Evolutionary conservation across 1,140 invertebrate genomes (phyloP).

Genomic region (Grapholita molesta): DNA sequence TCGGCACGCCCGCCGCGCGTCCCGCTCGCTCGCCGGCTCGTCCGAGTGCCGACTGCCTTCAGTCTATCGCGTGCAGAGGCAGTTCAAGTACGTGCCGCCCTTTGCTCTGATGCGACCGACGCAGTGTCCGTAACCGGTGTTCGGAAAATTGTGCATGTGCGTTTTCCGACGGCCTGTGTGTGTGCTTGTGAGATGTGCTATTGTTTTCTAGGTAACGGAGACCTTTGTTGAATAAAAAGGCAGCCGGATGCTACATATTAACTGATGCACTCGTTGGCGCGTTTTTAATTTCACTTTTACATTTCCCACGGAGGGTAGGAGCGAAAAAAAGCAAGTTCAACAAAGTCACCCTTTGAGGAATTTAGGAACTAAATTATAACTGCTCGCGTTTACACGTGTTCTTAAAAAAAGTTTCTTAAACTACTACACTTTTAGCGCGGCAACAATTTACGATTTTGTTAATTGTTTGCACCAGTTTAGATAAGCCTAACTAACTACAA

Average conservation of each 20-base stretch:
- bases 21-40: conserved; percentile 60
- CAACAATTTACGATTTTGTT: conserved; percentile 62
- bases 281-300: conserved; percentile 39
- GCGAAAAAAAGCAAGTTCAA: conserved; percentile 26
- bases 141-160: conserved; percentile 77
- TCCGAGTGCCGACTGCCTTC: conserved; percentile 43
- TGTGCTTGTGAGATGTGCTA: conserved; percentile 76
- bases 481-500: conserved; percentile 58
- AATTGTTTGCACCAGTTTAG: conserved; percentile 62
- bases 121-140: conserved; percentile 70
- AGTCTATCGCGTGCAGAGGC: conserved; percentile 72
- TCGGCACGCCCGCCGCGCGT: conserved; percentile 72
- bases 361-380: conserved; percentile 19
- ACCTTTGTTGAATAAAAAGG: conserved; percentile 54
- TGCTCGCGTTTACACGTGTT: conserved; percentile 24
- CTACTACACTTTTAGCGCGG: conserved; percentile 40
- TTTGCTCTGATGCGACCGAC: conserved; percentile 68
- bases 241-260: conserved; percentile 47
- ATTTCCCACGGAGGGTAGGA: conserved; percentile 30
- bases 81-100: conserved; percentile 61
- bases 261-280: conserved; percentile 35
- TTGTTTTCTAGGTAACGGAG: conserved; percentile 75
- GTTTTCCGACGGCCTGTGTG: conserved; percentile 74
- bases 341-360: not conserved
- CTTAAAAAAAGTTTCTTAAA: conserved; percentile 36